Evolutionary conservation across 2,888 invertebrate genomes (phyloP), one percentile per base, ranked within the genome.

Genomic region (Parnassius mnemosyne): DNA sequence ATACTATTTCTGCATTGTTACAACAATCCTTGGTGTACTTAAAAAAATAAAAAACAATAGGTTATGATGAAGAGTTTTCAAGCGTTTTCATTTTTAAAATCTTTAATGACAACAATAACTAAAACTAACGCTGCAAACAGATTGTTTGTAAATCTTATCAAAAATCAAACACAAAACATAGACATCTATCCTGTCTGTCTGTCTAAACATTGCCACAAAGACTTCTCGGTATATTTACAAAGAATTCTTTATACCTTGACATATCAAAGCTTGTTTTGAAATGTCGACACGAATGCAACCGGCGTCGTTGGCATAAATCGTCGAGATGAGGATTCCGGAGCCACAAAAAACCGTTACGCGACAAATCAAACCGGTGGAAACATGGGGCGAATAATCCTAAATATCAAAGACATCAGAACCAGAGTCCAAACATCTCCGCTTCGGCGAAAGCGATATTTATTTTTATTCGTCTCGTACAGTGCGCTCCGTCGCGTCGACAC

Each of bases 381-480:
- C 57, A 53, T 34, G 58, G 52, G 44, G 52, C 43, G 7, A 49
- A 52, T 61, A 61, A 61, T 61, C 61, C 61, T 12, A 44, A 10
- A 20, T 60, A 51, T 56, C 61, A 61, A 56, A 61, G 61, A 12
- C 51, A 44, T 44, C 20, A 12, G 12, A 7, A 42, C 42, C 41
- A 13, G 46, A 47, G 42, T 13, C 34, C 16, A 16, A 12, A n/a
- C n/a, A 7, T 25, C 50, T 20, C 34, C 12, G 53, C 51, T 63
- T 63, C 63, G 46, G 51, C 58, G 63, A 63, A 63, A 50, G 62
- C 20, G 9, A 11, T 59, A 46, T 61, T 61, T 56, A 53, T 58
- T 58, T 44, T 12, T 13, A 25, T 43, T 53, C 46, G 44, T 13
- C 50, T 10, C n/a, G 53, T 13, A 43, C 50, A 12, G 10, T 9